Base-by-base conservation (phyloP, 2,888 invertebrate species). In the Brachypterus glaber region DNA sequence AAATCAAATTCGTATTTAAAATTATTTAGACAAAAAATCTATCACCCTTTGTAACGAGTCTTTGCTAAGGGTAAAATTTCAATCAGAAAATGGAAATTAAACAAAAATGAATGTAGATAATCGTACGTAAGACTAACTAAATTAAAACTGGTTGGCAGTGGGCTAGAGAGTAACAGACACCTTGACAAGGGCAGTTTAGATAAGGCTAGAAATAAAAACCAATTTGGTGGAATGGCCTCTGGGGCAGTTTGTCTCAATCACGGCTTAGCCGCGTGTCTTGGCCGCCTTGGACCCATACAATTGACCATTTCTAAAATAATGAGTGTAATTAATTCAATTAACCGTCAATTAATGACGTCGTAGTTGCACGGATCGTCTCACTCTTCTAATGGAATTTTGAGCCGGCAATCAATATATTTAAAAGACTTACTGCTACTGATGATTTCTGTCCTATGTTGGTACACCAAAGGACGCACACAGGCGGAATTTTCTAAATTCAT, bases 321-420 rank as follows among this genome's bases (percentile, higher is more conserved):
- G 67, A 67, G 62, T 54, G 66, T 61, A 66, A 69, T 69, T 69
- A 68, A 69, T 69, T 67, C 68, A 68, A 69, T 68, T 68, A 68
- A 67, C 67, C 67, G 66, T 67, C 67, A 68, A 68, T 68, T 66
- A 66, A 68, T 67, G 67, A 62, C 60, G 58, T 60, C 61, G 64
- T 64, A 64, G 64, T 64, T 64, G 58, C 59, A 61, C 61, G 62
- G 62, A 58, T 50, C 44, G 49, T 57, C 59, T 54, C 60, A 59
- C 56, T 57, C 54, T 46, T 57, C 57, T 67, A 67, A 67, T 67
- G 65, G 66, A 59, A 59, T 65, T 66, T 66, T 66, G 66, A 66
- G 67, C 66, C 59, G 48, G 63, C 60, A 62, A 65, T 66, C 64
- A 63, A 65, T 66, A 66, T 66, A 62, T 60, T 62, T 46, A 47